Evolutionary conservation across 2,888 invertebrate species (phyloP), one percentile per base, ranked within the genome.

Genomic region (Morpho helenor): DNA sequence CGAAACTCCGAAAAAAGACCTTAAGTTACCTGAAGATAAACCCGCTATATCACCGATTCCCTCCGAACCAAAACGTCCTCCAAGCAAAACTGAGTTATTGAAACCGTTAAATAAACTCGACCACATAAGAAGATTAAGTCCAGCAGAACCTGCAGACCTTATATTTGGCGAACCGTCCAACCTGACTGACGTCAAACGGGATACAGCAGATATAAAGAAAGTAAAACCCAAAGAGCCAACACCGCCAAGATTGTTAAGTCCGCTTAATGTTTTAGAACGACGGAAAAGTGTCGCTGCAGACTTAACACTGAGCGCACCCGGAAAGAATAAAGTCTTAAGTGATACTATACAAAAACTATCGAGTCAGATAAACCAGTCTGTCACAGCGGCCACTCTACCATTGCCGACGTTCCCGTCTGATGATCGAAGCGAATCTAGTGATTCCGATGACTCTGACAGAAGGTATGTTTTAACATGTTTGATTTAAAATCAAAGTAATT

Each of bases 311-410:
- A 74, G 71, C 44, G 77, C 79, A 7, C 80, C 86, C 0, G 88
- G 87, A 22, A 91, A 90, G 70, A 93, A 92, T 66, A 92, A 92
- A 68, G 93, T 93, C 44, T 75, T 93, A 8, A 92, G 92, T 65
- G 93, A 93, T 64, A 93, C 93, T 0, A 93, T 93, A 71, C 93
- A 93, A 75, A 93, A 93, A 71, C 73, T 93, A 42, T 91, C 91
- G 16, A 91, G 90, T 68, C 91, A 91, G 69, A 91, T 91, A 59
- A 91, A 89, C 65, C 90, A 90, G 68, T 76, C 87, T 2, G 82
- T 82, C 9, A 78, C 77, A 3, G 80, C 84, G 16, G 81, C 79
- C 2, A 76, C 68, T 57, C 77, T 83, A 6, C 77, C 82, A 0
- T 57, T 87, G 62, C 80, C 86, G 5, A 71, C 84, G 0, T 90